Evolutionary conservation across 92 coral and sea anemone species (phyloP).

Genomic region (Zoanthus solanderi): DNA sequence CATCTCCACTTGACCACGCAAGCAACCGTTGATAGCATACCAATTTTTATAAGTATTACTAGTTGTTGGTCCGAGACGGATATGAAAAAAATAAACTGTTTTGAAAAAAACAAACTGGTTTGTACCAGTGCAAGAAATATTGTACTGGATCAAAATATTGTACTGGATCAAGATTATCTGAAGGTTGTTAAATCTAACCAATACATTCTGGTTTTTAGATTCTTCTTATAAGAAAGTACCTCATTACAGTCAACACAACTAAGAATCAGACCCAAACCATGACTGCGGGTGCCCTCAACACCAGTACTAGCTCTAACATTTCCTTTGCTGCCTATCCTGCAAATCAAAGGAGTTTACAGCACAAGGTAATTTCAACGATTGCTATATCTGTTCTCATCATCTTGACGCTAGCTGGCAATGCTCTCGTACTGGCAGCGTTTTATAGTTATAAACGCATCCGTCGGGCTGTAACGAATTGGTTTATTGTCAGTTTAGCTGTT

Average conservation of each 20-base stretch:
- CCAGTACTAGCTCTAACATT: background rate
- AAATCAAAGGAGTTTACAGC: conserved; percentile 56
- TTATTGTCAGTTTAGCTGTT: conserved; percentile 90
- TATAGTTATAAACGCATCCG: conserved; percentile 85
- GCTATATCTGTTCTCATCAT: conserved; percentile 81
- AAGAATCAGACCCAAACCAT: background rate
- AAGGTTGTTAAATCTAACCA: too few species aligned
- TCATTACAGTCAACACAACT: background rate
- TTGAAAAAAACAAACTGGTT: too few species aligned
- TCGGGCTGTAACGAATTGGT: conserved; percentile 92
- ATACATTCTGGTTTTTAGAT: too few species aligned
- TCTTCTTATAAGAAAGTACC: too few species aligned
- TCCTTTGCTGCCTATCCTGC: background rate
- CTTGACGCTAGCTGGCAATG: conserved; percentile 87
- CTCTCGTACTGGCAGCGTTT: conserved; percentile 87
- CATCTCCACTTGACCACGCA: too few species aligned
- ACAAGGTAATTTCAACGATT: conserved; percentile 82
- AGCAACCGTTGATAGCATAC: too few species aligned
- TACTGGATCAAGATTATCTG: too few species aligned
- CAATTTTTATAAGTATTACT: too few species aligned
- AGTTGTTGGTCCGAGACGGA: too few species aligned
- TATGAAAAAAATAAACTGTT: too few species aligned
- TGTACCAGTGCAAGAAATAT: too few species aligned
- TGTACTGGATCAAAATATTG: too few species aligned
- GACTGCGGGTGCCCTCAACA: background rate